These are phyloP conservation scores for Pipra filicauda DNA, from an alignment of 2,113 vertebrate genomes.

Conservation along the genomic window DNA sequence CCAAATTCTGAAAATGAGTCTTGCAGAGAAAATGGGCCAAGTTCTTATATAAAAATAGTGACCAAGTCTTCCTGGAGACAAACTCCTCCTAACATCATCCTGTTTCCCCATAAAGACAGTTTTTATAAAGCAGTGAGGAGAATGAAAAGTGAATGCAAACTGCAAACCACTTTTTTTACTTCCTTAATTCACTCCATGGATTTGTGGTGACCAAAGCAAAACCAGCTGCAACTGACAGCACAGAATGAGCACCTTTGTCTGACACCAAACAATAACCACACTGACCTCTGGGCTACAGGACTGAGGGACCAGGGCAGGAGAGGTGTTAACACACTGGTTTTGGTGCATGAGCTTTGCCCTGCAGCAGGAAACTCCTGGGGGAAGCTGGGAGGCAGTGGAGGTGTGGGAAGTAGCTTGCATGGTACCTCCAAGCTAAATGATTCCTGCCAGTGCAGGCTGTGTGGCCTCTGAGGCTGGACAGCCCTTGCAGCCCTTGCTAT, in stretches of 20 bases:
- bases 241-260: background rate
- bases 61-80: constrained; percentile 38
- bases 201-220: background rate
- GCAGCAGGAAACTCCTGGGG: background rate
- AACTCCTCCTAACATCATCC: background rate
- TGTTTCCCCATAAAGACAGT: background rate
- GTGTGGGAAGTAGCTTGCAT: background rate
- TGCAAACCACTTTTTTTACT: background rate
- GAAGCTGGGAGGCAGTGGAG: background rate
- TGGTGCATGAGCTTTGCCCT: background rate
- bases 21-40: constrained; percentile 18
- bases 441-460: background rate
- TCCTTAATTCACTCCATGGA: background rate
- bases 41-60: constrained; percentile 36
- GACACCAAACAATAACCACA: background rate
- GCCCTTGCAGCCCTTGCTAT: background rate
- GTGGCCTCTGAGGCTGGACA: background rate
- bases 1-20: background rate
- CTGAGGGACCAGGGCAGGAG: background rate
- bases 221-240: background rate
- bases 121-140: background rate
- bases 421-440: background rate
- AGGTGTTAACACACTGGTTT: background rate
- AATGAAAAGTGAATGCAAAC: background rate
- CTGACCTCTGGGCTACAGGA: background rate